These are phyloP conservation scores for Loris lydekkerianus DNA, from an alignment of 2,797 vertebrate species.

Conservation along the genomic window DNA sequence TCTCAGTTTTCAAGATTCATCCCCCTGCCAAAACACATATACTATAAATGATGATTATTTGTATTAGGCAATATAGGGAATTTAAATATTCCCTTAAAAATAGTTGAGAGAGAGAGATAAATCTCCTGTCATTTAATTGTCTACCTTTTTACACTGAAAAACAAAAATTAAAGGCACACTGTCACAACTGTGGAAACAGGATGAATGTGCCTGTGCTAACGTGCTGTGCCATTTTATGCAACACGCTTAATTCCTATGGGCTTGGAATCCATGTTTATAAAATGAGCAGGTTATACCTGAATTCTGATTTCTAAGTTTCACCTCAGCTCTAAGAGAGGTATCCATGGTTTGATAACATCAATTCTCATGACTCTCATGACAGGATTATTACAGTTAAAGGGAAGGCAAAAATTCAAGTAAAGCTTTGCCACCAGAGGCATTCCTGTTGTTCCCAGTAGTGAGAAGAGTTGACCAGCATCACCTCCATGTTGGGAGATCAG, in stretches of 20 bases:
- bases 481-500: not conserved
- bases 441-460: not conserved
- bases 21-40: not conserved
- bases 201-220: fast-evolving
- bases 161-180: not conserved
- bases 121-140: not conserved
- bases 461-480: not conserved
- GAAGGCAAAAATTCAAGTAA: not conserved
- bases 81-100: slow-evolving; percentile 24
- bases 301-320: not conserved
- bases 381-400: not conserved
- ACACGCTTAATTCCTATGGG: not conserved
- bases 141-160: not conserved
- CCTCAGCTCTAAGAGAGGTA: not conserved
- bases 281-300: not conserved
- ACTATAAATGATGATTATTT: slow-evolving; percentile 6
- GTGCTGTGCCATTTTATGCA: not conserved
- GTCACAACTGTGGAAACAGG: not conserved
- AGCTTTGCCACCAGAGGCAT: not conserved
- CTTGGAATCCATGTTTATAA: not conserved
- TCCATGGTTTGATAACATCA: not conserved
- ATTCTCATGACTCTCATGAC: not conserved
- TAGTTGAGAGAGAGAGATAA: not conserved
- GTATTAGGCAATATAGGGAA: not conserved
- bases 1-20: not conserved